phyloP scores from a whole-genome alignment of 2,888 invertebrate species.

The Scaeva pyrastri region DNA sequence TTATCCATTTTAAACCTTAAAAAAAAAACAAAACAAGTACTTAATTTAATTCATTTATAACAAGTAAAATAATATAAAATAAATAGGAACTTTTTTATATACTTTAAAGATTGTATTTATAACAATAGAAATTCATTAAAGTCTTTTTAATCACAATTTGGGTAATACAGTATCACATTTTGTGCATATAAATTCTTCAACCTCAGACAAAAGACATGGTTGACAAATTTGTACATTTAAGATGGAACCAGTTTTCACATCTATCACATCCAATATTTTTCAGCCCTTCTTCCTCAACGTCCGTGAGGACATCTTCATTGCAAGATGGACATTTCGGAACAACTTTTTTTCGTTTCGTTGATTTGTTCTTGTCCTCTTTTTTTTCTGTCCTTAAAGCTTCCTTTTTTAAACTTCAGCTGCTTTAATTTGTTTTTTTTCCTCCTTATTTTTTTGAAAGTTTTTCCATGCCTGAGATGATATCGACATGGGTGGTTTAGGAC shows the following conservation, averaged over 20 bases:
- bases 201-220: not conserved
- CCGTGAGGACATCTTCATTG: not conserved
- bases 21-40: not conserved
- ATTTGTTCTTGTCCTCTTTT: conserved; percentile 4
- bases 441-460: conserved; percentile 25
- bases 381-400: not conserved
- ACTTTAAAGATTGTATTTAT: too few relatives aligned
- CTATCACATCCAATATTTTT: conserved; percentile 3
- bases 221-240: not conserved
- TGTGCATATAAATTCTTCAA: not conserved
- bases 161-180: conserved; percentile 1
- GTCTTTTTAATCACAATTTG: not conserved
- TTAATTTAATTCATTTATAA: conserved; percentile 6
- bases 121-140: not conserved
- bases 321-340: conserved; percentile 3
- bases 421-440: conserved; percentile 7
- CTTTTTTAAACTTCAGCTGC: conserved; percentile 1
- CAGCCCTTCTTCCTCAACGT: not conserved
- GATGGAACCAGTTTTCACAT: not conserved
- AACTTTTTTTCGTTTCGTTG: not conserved
- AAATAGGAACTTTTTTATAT: not conserved
- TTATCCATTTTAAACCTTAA: not conserved
- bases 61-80: not conserved
- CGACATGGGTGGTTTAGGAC: not conserved
- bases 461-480: conserved; percentile 16